A percentile compares a stretch with the other conserved stretches of the same genome.
phyloP scores from a whole-genome alignment of 2,888 invertebrate genomes.

The Eledone cirrhosa region DNA sequence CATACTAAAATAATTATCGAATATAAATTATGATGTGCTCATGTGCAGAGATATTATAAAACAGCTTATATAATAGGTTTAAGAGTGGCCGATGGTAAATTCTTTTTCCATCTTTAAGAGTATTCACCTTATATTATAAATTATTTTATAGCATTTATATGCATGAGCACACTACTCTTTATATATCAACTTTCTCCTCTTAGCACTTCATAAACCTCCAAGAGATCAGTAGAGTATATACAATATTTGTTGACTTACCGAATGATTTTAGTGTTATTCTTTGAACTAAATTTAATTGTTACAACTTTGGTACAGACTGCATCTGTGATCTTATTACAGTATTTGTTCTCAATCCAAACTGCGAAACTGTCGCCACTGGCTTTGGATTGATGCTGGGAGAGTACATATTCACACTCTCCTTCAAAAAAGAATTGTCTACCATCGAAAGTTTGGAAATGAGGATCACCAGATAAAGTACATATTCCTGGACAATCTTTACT shows the following conservation, averaged over 20 bases:
- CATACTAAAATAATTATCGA: background rate
- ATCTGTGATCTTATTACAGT: constrained; percentile 13
- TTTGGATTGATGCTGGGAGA: background rate
- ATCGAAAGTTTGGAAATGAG: constrained; percentile 23
- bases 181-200: no score
- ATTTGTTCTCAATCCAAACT: constrained; percentile 22
- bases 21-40: no score
- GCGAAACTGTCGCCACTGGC: background rate
- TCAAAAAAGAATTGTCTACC: constrained; percentile 22
- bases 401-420: constrained; percentile 23
- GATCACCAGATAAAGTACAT: constrained; percentile 19
- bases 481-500: background rate
- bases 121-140: no score
- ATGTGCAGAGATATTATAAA: no score
- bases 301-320: constrained; percentile 21
- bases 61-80: no score
- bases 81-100: no score
- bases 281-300: background rate
- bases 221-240: no score
- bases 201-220: no score
- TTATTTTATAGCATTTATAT: no score
- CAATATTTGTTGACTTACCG: no score
- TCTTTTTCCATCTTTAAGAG: no score
- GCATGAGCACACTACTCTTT: no score
- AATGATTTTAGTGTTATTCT: background rate